Base-by-base conservation (phyloP, 2,113 vertebrate species). In the Leptosomus discolor region DNA sequence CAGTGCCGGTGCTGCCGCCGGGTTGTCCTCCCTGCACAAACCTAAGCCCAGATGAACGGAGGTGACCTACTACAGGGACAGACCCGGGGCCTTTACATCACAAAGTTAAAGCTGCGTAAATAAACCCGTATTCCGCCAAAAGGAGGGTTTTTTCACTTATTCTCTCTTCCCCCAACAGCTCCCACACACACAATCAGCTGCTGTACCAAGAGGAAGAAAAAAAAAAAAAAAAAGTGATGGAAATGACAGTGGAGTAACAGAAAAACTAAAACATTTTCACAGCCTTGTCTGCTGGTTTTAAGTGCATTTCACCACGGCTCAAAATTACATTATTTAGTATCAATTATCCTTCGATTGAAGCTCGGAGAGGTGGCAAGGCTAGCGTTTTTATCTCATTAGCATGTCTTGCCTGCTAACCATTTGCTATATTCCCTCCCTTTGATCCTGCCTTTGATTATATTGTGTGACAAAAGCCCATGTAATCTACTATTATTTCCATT, bases 401-500 rank as follows among this genome's bases (percentile, higher is more conserved):
- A 97, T 98, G 96, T 97, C 97, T 98, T 98, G 95, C 83, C 97
- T 97, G 96, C 97, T 98, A 98, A 98, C 97, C 94, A 94, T 96
- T 98, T 94, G 94, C 96, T 97, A 90, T 90, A 97, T 98, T 97
- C 96, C 97, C 93, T 98, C 90, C 88, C 96, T 98, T 98, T 98
- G 97, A 98, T 98, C 97, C 96, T 93, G 94, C 84, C 92, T 98
- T 97, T 98, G 98, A 98, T 98, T 98, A 96, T 91, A 94, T 96
- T 94, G 90, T 97, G 88, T 93, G 95, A 97, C 97, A 97, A 94
- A 95, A 96, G 95, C 97, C 97, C 96, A 87, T 97, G 97, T 97
- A 97, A 98, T 98, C 97, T 98, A 95, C 96, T 96, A 98, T 98
- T 98, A 98, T 98, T 98, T 97, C 98, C 97, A 97, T 98, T 98